Evolutionary conservation across 2,113 vertebrate species (phyloP).

Genomic region (Peromyscus leucopus): DNA sequence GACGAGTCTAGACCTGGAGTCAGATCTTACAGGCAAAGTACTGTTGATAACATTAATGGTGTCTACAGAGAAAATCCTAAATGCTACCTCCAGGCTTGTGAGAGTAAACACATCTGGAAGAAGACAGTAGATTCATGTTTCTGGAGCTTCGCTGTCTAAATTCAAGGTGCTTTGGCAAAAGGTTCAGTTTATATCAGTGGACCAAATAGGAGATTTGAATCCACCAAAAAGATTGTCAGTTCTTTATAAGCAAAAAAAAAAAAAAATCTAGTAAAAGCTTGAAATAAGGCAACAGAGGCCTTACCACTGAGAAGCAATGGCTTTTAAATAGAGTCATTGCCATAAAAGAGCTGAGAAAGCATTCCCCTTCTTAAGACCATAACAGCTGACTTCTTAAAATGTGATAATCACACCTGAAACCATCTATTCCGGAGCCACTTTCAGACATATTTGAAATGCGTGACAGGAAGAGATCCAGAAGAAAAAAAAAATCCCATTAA

Average conservation of each 20-base stretch:
- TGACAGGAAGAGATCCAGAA: constrained; percentile 60
- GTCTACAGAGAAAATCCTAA: constrained; percentile 22
- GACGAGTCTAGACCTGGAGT: constrained; percentile 13
- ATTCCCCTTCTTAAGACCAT: background rate
- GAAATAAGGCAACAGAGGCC: constrained; percentile 13
- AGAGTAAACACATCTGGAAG: constrained; percentile 57
- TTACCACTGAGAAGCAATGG: constrained; percentile 37
- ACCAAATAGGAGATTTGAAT: constrained; percentile 42
- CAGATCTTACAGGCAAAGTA: background rate
- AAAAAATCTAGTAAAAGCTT: constrained; percentile 33
- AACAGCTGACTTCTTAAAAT: constrained; percentile 68
- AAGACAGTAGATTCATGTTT: background rate
- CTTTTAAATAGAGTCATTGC: constrained; percentile 46
- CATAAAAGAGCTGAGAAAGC: constrained; percentile 53
- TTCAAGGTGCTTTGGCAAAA: constrained; percentile 37
- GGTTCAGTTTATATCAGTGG: constrained; percentile 18
- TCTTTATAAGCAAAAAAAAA: constrained; percentile 62
- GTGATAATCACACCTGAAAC: constrained; percentile 64
- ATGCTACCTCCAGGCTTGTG: background rate
- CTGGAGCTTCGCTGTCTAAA: background rate
- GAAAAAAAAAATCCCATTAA: background rate
- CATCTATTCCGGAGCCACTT: constrained; percentile 55
- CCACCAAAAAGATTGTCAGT: background rate
- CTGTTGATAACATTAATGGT: background rate
- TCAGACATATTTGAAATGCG: constrained; percentile 55